A percentile compares a stretch with the other conserved stretches of the same genome.
These are phyloP conservation scores for Cryptoleucopteryx plumbea DNA, from an alignment of 2,113 vertebrate species.

Conservation along the genomic window DNA sequence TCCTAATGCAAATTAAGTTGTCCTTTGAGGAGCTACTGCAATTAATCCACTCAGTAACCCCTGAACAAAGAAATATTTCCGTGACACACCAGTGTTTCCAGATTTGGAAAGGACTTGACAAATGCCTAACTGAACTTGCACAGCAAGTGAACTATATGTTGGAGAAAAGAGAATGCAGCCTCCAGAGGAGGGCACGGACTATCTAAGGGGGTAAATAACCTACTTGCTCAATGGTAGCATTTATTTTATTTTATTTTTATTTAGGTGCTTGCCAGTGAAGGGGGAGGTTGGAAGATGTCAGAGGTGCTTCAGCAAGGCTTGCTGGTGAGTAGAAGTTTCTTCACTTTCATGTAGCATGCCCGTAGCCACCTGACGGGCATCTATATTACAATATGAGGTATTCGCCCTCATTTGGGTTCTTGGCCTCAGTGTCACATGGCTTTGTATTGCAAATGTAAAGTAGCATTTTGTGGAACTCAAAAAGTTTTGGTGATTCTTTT, in stretches of 20 bases:
- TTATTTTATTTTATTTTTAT: background rate
- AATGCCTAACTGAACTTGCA: background rate
- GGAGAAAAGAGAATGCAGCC: background rate
- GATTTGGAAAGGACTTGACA: constrained; percentile 32
- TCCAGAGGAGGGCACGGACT: background rate
- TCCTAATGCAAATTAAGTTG: constrained; percentile 19
- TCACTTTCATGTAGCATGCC: background rate
- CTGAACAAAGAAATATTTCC: background rate
- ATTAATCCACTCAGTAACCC: constrained; percentile 1
- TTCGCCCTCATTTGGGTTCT: background rate
- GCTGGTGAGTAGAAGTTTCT: background rate
- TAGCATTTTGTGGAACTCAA: background rate
- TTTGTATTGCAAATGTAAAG: background rate
- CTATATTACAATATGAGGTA: background rate
- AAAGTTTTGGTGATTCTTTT: background rate
- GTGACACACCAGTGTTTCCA: background rate
- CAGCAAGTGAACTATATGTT: background rate
- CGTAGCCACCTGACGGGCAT: background rate
- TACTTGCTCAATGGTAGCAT: background rate
- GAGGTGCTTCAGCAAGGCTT: background rate
- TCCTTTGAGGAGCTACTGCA: background rate
- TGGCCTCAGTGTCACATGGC: background rate
- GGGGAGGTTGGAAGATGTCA: background rate
- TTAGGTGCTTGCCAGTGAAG: background rate
- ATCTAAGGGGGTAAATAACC: background rate